Percentiles rank a stretch among this genome's conserved stretches.
Evolutionary conservation across 2,888 invertebrate genomes (phyloP).

Genomic region (Sesia bembeciformis): DNA sequence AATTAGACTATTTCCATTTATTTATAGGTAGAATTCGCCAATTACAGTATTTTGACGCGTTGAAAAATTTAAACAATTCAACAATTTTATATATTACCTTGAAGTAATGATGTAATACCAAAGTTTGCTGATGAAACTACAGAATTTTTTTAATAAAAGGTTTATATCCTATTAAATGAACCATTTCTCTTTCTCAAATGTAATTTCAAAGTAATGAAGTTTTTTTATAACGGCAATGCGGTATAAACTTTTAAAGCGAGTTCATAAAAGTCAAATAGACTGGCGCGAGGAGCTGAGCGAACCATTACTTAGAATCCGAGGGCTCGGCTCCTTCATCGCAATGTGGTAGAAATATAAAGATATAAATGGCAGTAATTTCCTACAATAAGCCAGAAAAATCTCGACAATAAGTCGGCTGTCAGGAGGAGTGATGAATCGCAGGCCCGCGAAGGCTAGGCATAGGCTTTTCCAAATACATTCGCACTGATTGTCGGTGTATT

Average conservation of each 20-base stretch:
- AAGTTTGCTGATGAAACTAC: too few species aligned
- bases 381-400: conserved; percentile 48
- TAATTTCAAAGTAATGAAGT: too few species aligned
- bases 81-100: too few species aligned
- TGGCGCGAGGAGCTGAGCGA: background rate
- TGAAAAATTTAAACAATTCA: too few species aligned
- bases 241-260: background rate
- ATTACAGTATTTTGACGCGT: too few species aligned
- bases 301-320: background rate
- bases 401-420: conserved; percentile 32
- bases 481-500: background rate
- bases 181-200: too few species aligned
- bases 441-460: background rate
- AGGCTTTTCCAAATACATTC: background rate
- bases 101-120: too few species aligned
- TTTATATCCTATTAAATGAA: too few species aligned
- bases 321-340: conserved; percentile 10
- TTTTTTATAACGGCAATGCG: too few species aligned
- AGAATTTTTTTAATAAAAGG: too few species aligned
- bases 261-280: conserved; percentile 14
- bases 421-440: conserved; percentile 4
- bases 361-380: conserved; percentile 43
- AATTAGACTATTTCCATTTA: too few species aligned
- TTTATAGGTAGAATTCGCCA: too few species aligned
- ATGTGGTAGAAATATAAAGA: conserved; percentile 27